phyloP scores from a whole-genome alignment of 2,888 invertebrate genomes.

The Tetragonisca angustula region DNA sequence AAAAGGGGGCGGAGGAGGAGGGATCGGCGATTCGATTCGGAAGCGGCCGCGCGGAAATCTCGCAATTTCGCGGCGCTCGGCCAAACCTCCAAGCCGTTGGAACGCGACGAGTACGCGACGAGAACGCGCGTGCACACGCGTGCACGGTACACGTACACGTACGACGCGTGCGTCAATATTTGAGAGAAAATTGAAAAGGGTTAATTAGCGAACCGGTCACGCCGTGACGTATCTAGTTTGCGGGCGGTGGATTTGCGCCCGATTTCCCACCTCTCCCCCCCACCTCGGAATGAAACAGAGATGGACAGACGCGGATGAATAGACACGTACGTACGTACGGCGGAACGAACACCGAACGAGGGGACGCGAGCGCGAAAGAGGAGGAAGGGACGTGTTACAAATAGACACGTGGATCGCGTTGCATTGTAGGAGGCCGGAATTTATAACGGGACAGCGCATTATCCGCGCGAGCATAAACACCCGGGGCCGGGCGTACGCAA shows the following conservation, averaged over 20 bases:
- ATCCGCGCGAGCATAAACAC: constrained; percentile 54
- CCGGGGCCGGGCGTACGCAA: constrained; percentile 16
- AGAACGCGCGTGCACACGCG: background rate
- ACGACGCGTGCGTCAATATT: constrained; percentile 64
- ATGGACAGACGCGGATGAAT: background rate
- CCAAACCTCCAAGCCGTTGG: constrained; percentile 16
- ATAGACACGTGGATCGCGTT: constrained; percentile 60
- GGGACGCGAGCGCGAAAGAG: background rate
- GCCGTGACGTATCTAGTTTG: constrained; percentile 58
- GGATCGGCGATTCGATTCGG: constrained; percentile 54
- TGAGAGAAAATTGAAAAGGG: constrained; percentile 72
- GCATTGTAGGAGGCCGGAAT: constrained; percentile 46
- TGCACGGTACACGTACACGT: background rate
- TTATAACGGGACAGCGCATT: constrained; percentile 59
- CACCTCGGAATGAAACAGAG: background rate
- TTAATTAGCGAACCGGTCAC: constrained; percentile 69
- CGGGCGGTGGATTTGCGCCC: constrained; percentile 44
- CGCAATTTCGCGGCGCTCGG: constrained; percentile 52
- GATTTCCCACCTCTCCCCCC: background rate
- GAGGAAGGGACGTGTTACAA: constrained; percentile 27
- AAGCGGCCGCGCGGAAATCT: constrained; percentile 44
- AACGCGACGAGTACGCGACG: background rate
- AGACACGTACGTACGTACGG: too few relatives aligned
- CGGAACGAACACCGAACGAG: too few relatives aligned
- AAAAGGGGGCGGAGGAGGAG: constrained; percentile 28